Percentiles rank a stretch among this genome's conserved stretches.
phyloP scores from a whole-genome alignment of 2,888 invertebrate genomes.

The Plagodis pulveraria region DNA sequence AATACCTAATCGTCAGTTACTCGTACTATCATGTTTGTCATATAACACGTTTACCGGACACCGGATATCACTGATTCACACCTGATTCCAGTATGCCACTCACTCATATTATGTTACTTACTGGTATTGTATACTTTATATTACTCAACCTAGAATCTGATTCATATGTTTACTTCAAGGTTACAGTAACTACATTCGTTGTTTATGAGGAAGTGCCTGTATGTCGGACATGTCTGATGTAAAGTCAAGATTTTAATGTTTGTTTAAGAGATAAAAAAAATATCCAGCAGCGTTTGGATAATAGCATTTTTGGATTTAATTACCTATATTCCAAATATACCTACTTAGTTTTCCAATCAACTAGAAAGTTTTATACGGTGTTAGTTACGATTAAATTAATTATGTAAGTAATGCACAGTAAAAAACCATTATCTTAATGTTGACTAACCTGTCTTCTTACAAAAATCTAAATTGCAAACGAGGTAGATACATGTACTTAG shows the following conservation, averaged over 20 bases:
- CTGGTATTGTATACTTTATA: background rate
- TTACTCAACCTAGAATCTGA: slow-evolving; percentile 19
- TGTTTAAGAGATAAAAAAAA: too few relatives aligned
- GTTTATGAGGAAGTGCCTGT: slow-evolving; percentile 11
- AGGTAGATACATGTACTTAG: background rate
- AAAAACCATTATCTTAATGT: too few relatives aligned
- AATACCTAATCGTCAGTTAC: too few relatives aligned
- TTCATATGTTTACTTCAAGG: slow-evolving; percentile 27
- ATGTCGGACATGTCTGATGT: slow-evolving; percentile 6
- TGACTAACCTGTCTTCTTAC: too few relatives aligned
- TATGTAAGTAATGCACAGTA: too few relatives aligned
- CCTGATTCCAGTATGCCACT: slow-evolving; percentile 20
- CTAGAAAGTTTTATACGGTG: too few relatives aligned
- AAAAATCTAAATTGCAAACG: background rate
- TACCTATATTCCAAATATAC: too few relatives aligned
- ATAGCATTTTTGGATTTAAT: too few relatives aligned
- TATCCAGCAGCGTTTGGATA: too few relatives aligned
- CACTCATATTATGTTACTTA: background rate
- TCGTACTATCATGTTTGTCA: slow-evolving; percentile 12
- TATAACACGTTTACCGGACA: slow-evolving; percentile 15
- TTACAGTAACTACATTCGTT: slow-evolving; percentile 11
- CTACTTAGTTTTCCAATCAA: too few relatives aligned
- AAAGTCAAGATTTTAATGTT: slow-evolving; percentile 2
- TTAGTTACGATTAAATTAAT: too few relatives aligned
- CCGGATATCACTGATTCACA: slow-evolving; percentile 28